Evolutionary conservation across 2,797 vertebrate species (phyloP).

Genomic region (Gastrophryne carolinensis): DNA sequence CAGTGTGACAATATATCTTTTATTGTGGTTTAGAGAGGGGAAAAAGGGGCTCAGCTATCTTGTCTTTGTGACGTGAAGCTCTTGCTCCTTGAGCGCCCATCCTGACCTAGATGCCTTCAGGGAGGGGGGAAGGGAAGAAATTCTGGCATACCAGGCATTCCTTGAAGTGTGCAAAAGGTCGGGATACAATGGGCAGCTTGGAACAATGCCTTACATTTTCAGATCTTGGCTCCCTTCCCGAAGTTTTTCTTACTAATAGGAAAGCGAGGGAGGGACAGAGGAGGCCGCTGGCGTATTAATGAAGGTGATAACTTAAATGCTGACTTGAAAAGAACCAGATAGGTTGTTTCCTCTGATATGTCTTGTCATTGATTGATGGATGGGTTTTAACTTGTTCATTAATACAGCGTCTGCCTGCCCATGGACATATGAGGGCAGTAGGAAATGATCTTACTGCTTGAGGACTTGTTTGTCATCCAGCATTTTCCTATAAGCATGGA

Average conservation of each 20-base stretch:
- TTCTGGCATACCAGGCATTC: neutral
- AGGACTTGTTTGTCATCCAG: no score
- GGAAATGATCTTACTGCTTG: no score
- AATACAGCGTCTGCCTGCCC: neutral
- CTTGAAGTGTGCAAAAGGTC: constrained; percentile 8
- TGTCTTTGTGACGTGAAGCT: neutral
- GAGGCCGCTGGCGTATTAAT: neutral
- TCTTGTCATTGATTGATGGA: neutral
- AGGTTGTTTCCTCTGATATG: neutral
- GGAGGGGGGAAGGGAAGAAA: neutral
- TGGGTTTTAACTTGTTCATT: neutral
- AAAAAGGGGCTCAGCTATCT: neutral
- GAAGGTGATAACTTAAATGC: neutral
- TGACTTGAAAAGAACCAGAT: neutral
- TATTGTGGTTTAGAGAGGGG: neutral
- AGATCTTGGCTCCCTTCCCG: constrained; percentile 14
- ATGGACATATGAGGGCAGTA: no score
- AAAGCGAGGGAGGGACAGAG: constrained; percentile 8
- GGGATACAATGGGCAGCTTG: constrained; percentile 24
- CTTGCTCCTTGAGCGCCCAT: neutral
- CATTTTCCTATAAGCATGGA: no score
- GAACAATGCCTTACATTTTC: constrained; percentile 39
- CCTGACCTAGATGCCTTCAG: neutral
- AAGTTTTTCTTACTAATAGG: constrained; percentile 28
- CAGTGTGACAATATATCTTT: constrained; percentile 24